Evolutionary conservation across 2,797 vertebrate species (phyloP), one percentile per base, ranked within the genome.

Genomic region (Coreius guichenoti): DNA sequence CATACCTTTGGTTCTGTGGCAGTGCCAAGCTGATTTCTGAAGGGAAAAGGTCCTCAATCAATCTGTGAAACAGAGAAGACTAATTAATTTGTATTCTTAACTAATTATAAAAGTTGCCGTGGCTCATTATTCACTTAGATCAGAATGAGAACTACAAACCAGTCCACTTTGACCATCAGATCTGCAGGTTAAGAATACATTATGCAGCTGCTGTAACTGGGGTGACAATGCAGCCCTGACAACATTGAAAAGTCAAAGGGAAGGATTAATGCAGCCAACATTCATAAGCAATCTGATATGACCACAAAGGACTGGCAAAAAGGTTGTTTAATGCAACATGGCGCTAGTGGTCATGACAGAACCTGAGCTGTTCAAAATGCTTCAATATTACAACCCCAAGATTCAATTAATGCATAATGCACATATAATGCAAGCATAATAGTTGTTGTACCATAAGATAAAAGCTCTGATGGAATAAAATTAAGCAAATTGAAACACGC

Each of bases 1-100:
- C 90, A 85, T 83, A 90, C 90, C 90, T 90, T 88, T 89, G 88
- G 86, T 81, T 86, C 43, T 89, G 84, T 79, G 87, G 68, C 85
- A 87, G 86, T 83, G 83, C 75, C 86, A 86, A 89, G 86, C 81
- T 86, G 81, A 75, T 80, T 79, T 87, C 33, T 39, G 82, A 84
- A 85, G 70, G 43, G 70, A 86, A 82, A 87, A 13, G 78, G 36
- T 31, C 79, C 82, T 87, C 80, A 79, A 85, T 84, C 80, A 87
- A 83, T 84, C 89, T 89, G 90, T 61, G 29, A 79, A 81, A 83
- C 49, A 87, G 82, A 86, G 36, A 76, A 61, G 11, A 75, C 2
- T 31, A 39, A 81, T 88, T 86, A 29, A 86, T 85, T 87, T 2
- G 14, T 17, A 65, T 17, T 65, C 61, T 31, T 31, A 65, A 65